Conservation (phyloP, 1,140 invertebrate genomes). For the Ceratoteleas bidentatus region DNA sequence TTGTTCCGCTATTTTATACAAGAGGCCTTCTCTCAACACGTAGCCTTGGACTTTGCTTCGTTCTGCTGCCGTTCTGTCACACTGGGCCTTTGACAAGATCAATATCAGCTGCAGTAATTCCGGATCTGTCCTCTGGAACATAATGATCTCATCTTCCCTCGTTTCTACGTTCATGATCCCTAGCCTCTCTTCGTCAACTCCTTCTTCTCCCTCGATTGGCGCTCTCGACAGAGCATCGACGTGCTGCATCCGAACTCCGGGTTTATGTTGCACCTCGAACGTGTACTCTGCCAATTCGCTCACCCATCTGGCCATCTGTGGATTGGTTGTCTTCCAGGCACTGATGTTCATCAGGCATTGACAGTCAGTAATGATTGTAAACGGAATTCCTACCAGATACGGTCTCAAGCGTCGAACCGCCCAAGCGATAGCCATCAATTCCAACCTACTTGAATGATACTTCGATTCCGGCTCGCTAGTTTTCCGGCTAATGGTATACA, state of each 20-base stretch:
- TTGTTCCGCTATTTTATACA: conserved; percentile 2
- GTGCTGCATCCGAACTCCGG: conserved; percentile 63
- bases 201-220: conserved; percentile 22
- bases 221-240: conserved; percentile 73
- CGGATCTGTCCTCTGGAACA: conserved; percentile 14
- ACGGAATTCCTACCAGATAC: conserved; percentile 1
- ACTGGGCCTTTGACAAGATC: not conserved
- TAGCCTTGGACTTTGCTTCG: conserved; percentile 13
- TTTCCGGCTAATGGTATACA: not conserved
- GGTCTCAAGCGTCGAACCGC: not conserved
- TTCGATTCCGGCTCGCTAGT: not conserved
- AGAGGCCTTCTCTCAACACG: conserved; percentile 13
- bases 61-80: not conserved
- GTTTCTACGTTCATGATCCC: conserved; percentile 8
- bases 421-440: not conserved
- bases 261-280: conserved; percentile 18
- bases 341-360: conserved; percentile 16
- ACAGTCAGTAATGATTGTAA: conserved; percentile 1
- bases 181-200: not conserved
- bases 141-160: conserved; percentile 27
- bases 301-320: conserved; percentile 32
- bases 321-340: conserved; percentile 27
- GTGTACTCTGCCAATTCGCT: conserved; percentile 19
- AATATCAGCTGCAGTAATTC: not conserved
- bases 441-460: conserved; percentile 2